Evolutionary conservation across 2,113 vertebrate genomes (phyloP).

Genomic region (Phrynocephalus versicolor): DNA sequence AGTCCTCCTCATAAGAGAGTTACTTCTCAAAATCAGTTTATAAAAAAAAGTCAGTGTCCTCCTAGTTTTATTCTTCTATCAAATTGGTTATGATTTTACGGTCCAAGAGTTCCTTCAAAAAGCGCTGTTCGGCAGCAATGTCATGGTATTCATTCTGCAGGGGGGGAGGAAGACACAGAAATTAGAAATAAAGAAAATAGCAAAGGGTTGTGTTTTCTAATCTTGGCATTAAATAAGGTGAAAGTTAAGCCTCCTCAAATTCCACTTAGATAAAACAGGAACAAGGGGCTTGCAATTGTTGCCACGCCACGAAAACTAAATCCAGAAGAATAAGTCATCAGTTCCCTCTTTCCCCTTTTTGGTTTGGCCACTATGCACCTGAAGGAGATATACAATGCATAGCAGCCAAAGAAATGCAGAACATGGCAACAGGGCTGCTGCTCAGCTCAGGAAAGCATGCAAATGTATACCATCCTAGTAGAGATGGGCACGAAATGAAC

Average conservation of each 20-base stretch:
- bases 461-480: no score
- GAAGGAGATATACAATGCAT: neutral
- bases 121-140: constrained; percentile 77
- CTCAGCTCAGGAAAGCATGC: neutral
- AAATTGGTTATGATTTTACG: constrained; percentile 77
- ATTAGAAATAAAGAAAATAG: neutral
- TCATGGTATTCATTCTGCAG: constrained; percentile 80
- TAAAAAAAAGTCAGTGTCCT: constrained; percentile 55
- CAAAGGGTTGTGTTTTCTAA: neutral
- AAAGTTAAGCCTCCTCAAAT: neutral
- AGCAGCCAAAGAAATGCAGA: neutral
- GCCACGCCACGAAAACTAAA: neutral
- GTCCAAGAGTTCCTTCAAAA: constrained; percentile 80
- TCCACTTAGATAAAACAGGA: neutral
- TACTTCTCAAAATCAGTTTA: constrained; percentile 54
- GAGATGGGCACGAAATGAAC: no score
- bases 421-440: neutral
- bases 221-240: neutral
- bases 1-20: neutral
- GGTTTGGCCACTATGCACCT: neutral
- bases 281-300: neutral
- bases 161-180: neutral
- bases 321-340: neutral
- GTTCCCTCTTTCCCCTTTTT: neutral
- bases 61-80: constrained; percentile 67